phyloP scores from a whole-genome alignment of 2,113 vertebrate species.

The Gadus macrocephalus region DNA sequence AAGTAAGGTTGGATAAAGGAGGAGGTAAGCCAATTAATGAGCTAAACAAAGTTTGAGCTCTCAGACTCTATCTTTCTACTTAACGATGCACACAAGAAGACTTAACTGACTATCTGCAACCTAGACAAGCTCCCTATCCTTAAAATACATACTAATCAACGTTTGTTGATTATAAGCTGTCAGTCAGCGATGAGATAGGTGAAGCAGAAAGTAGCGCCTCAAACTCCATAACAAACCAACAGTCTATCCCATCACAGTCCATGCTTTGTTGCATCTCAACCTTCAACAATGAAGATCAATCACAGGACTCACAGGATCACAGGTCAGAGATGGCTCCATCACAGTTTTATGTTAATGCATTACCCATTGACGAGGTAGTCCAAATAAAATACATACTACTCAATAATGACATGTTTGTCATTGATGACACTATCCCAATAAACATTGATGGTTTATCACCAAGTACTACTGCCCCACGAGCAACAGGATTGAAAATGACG shows the following conservation, averaged over 20 bases:
- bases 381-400: not conserved
- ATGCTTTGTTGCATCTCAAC: not conserved
- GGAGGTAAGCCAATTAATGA: not conserved
- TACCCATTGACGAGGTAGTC: conserved; percentile 7
- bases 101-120: not conserved
- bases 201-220: conserved; percentile 4
- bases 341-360: not conserved
- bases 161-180: not conserved
- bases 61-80: not conserved
- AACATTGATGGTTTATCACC: not conserved
- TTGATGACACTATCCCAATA: not conserved
- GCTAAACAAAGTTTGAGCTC: not conserved
- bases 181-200: not conserved
- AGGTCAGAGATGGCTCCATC: not conserved
- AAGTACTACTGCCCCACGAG: not conserved
- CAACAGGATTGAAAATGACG: not conserved
- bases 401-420: not conserved
- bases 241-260: conserved; percentile 1
- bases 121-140: not conserved
- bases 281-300: conserved; percentile 9
- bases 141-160: no score
- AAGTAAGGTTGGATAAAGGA: not conserved
- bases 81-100: not conserved
- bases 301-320: not conserved
- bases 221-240: conserved; percentile 7